Conservation (phyloP, 2,113 vertebrate genomes). For the Morone chrysops region DNA sequence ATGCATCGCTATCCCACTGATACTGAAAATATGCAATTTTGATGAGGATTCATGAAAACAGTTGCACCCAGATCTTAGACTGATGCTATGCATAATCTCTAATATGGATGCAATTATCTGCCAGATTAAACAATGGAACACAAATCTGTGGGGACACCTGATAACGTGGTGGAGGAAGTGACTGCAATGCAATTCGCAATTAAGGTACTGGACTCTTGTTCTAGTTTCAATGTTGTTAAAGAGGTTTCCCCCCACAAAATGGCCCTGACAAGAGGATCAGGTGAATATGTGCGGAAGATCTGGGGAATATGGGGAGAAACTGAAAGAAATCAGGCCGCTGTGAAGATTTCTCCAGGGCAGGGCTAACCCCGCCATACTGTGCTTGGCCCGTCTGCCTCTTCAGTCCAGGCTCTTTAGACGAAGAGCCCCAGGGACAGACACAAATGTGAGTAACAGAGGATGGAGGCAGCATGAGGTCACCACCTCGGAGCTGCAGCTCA, state of each 20-base stretch:
- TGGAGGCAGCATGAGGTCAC: slow-evolving; percentile 39
- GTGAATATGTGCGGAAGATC: slow-evolving; percentile 60
- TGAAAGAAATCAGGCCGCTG: slow-evolving; percentile 67
- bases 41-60: slow-evolving; percentile 51
- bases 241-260: slow-evolving; percentile 30
- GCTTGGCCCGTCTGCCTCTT: slow-evolving; percentile 63
- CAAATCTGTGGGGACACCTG: slow-evolving; percentile 29
- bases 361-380: slow-evolving; percentile 67
- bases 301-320: slow-evolving; percentile 53
- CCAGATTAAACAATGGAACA: slow-evolving; percentile 50
- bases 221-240: slow-evolving; percentile 26
- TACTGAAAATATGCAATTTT: slow-evolving; percentile 39
- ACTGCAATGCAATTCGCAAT: not conserved
- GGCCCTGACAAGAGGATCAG: slow-evolving; percentile 46
- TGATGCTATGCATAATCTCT: slow-evolving; percentile 28
- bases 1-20: not conserved
- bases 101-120: slow-evolving; percentile 62
- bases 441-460: slow-evolving; percentile 65
- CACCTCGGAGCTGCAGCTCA: slow-evolving; percentile 33
- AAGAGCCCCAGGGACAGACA: slow-evolving; percentile 58
- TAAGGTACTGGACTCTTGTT: slow-evolving; percentile 7
- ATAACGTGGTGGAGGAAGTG: not conserved
- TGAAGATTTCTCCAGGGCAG: slow-evolving; percentile 73
- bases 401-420: slow-evolving; percentile 53
- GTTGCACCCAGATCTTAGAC: slow-evolving; percentile 8